A percentile compares a stretch with the other conserved stretches of the same genome.
Conservation (phyloP, 1,140 invertebrate genomes). For the Rhopalosiphum maidis region DNA sequence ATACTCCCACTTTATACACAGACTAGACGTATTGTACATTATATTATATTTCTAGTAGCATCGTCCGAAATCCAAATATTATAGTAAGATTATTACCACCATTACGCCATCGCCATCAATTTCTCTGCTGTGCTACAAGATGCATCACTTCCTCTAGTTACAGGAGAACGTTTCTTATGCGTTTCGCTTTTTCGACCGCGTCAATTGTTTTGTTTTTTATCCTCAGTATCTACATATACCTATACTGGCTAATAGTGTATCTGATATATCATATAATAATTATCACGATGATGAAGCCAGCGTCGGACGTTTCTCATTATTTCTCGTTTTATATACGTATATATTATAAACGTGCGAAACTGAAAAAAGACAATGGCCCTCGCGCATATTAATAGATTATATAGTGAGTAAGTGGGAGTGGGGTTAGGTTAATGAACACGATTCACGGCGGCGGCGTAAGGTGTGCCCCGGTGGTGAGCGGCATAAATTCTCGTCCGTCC, state of each 20-base stretch:
- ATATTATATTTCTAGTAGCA: neutral
- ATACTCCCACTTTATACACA: neutral
- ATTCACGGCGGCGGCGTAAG: neutral
- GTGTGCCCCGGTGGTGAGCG: neutral
- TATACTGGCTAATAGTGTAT: neutral
- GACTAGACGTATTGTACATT: neutral
- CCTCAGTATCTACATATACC: neutral
- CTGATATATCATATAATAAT: neutral
- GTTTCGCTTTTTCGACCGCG: neutral
- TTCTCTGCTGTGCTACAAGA: neutral
- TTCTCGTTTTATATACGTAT: neutral
- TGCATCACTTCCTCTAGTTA: neutral
- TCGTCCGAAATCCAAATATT: neutral
- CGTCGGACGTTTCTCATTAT: neutral
- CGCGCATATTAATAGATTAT: neutral
- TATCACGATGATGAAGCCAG: neutral
- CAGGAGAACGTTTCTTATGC: neutral
- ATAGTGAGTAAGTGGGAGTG: neutral
- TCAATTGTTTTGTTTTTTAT: neutral
- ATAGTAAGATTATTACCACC: neutral
- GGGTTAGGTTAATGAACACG: constrained; percentile 26
- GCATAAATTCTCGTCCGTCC: neutral
- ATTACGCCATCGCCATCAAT: neutral
- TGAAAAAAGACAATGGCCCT: constrained; percentile 4
- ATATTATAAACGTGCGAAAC: constrained; percentile 6